Evolutionary conservation across 2,797 vertebrate species (phyloP).

Genomic region (Lacerta agilis): DNA sequence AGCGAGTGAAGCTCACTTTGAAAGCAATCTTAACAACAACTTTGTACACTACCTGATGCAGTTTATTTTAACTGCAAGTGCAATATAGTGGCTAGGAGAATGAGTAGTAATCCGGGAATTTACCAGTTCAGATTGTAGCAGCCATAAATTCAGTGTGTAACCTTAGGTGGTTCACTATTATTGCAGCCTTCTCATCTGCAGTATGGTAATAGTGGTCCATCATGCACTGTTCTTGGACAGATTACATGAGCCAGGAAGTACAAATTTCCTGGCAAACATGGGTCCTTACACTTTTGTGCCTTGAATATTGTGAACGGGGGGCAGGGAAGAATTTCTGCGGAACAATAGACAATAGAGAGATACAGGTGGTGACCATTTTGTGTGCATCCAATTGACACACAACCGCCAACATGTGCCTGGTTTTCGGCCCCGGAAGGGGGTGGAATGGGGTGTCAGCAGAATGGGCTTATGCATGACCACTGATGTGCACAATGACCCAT

Average conservation of each 20-base stretch:
- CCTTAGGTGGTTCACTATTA: no score
- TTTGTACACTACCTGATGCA: not conserved
- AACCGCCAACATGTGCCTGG: no score
- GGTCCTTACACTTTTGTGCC: not conserved
- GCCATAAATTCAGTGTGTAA: not conserved
- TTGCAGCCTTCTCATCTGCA: not conserved
- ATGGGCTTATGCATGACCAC: no score
- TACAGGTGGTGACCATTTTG: no score
- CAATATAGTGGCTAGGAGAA: not conserved
- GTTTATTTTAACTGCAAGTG: conserved; percentile 4
- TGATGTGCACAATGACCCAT: no score
- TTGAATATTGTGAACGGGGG: not conserved
- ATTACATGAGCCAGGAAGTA: not conserved
- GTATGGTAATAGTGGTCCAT: not conserved
- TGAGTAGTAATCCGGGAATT: not conserved
- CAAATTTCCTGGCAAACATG: not conserved
- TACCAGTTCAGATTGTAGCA: not conserved
- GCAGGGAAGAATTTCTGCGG: not conserved
- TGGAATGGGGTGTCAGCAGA: no score
- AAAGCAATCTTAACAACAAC: not conserved
- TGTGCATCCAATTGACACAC: no score
- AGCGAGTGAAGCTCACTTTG: conserved; percentile 28
- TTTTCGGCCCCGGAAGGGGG: no score
- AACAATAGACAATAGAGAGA: not conserved
- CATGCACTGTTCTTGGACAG: not conserved